Conservation (phyloP, 2,888 invertebrate species). For the Philereme transversata region DNA sequence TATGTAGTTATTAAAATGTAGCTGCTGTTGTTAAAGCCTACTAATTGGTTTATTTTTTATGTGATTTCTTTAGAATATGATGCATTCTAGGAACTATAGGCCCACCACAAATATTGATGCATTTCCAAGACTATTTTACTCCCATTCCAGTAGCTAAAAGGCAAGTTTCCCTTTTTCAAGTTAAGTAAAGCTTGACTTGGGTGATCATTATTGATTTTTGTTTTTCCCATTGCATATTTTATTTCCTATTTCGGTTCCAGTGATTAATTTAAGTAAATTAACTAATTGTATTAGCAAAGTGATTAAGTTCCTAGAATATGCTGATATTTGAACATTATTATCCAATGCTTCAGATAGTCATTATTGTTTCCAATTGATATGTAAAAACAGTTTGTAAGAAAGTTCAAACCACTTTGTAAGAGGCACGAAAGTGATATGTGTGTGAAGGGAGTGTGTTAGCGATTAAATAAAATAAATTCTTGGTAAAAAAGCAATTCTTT, state of each 20-base stretch:
- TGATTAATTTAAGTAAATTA: no score
- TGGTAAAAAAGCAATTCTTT: conserved; percentile 59
- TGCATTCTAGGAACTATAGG: conserved; percentile 8
- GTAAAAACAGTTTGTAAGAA: conserved; percentile 38
- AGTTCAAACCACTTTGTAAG: conserved; percentile 50
- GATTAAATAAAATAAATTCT: conserved; percentile 69
- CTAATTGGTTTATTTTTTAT: neutral
- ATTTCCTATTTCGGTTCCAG: no score
- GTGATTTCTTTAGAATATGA: conserved; percentile 1
- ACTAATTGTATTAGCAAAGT: neutral
- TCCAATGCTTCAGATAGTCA: neutral
- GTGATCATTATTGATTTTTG: no score
- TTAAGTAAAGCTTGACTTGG: no score
- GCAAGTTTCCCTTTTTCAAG: no score
- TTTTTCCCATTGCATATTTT: no score
- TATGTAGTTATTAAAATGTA: neutral
- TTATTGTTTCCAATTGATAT: conserved; percentile 19
- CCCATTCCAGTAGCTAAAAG: no score
- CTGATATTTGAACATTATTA: conserved; percentile 4
- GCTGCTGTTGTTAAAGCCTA: neutral
- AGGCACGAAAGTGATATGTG: conserved; percentile 58
- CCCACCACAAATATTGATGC: no score
- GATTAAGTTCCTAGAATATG: conserved; percentile 22
- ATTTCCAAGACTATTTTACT: no score
- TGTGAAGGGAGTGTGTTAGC: conserved; percentile 63